phyloP scores from a whole-genome alignment of 2,797 vertebrate species.

The Schizothorax lantsangensis region DNA sequence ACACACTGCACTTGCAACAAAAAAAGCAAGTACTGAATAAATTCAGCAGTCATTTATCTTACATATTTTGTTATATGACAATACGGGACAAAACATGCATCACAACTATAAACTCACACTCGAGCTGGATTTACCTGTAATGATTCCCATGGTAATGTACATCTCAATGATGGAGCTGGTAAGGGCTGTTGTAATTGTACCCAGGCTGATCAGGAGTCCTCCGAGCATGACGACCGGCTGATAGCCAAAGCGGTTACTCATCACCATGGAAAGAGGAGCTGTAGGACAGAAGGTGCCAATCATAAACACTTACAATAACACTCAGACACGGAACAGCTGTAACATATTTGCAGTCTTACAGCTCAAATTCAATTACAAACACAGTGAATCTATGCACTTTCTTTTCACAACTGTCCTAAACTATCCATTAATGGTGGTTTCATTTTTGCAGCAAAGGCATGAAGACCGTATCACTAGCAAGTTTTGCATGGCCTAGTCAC shows the following conservation, averaged over 20 bases:
- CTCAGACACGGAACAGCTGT: background rate
- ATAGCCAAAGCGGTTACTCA: conserved; percentile 87
- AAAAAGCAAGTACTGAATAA: background rate
- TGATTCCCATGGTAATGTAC: conserved; percentile 86
- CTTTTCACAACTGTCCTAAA: background rate
- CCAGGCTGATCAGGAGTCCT: conserved; percentile 85
- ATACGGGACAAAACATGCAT: background rate
- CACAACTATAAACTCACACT: background rate
- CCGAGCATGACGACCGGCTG: conserved; percentile 88
- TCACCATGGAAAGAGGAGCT: conserved; percentile 88
- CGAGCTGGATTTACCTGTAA: conserved; percentile 81
- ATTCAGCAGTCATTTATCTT: background rate
- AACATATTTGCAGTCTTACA: background rate
- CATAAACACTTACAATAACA: background rate
- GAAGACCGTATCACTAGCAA: background rate
- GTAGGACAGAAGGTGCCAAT: conserved; percentile 9
- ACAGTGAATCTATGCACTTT: background rate
- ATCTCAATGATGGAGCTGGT: conserved; percentile 84
- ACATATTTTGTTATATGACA: background rate
- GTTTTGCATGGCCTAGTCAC: background rate
- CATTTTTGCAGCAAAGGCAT: background rate
- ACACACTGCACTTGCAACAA: background rate
- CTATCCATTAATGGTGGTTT: background rate
- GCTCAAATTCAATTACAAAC: background rate
- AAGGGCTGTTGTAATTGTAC: conserved; percentile 86